A percentile compares a stretch with the other conserved stretches of the same genome.
phyloP scores from a whole-genome alignment of 2,113 vertebrate species.

The Periophthalmus modestus region DNA sequence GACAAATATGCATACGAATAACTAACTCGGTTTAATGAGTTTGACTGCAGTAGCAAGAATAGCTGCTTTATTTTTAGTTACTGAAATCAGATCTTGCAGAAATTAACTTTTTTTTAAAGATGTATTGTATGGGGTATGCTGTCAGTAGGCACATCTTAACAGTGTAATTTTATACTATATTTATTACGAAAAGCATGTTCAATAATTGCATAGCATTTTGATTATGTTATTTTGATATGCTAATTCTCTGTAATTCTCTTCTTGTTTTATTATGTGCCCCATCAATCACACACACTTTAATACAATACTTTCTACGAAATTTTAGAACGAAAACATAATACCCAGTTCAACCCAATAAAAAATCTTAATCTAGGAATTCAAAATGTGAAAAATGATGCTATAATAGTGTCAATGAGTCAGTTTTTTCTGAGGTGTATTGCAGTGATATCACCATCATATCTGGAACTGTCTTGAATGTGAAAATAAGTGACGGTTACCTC shows the following conservation, averaged over 20 bases:
- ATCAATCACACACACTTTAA: not conserved
- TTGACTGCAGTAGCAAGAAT: constrained; percentile 48
- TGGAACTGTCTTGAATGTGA: not conserved
- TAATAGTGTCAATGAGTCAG: not conserved
- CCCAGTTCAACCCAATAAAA: not conserved
- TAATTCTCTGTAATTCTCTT: not conserved
- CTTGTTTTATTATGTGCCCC: not conserved
- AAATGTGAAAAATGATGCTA: not conserved
- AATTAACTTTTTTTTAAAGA: not conserved
- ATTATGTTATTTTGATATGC: not conserved
- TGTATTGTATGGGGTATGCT: not conserved
- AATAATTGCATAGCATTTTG: not conserved
- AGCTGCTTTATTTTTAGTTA: constrained; percentile 18
- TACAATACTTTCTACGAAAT: not conserved
- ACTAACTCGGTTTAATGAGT: constrained; percentile 35
- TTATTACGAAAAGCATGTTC: not conserved
- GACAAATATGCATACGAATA: constrained; percentile 59
- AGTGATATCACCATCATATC: not conserved
- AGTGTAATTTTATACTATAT: not conserved
- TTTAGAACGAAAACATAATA: not conserved
- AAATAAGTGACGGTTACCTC: not conserved
- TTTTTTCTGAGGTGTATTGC: constrained; percentile 4
- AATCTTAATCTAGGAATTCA: not conserved
- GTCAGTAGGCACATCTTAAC: not conserved
- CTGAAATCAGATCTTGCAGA: not conserved